phyloP scores from a whole-genome alignment of 2,888 invertebrate genomes.

The Sinopyrophorus schimmeli region DNA sequence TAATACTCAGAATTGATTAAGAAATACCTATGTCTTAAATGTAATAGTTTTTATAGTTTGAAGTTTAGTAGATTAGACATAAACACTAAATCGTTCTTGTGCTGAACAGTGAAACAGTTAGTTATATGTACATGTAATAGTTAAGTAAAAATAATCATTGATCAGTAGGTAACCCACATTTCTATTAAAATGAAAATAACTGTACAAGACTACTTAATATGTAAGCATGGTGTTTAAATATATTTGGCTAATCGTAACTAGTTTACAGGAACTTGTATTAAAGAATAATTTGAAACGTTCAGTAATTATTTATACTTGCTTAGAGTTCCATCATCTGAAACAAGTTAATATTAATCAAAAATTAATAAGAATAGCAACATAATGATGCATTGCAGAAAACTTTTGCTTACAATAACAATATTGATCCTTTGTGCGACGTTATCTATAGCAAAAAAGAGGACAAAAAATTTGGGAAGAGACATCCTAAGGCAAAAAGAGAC shows the following conservation, averaged over 20 bases:
- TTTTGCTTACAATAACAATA: conserved; percentile 6
- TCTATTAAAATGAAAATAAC: conserved; percentile 13
- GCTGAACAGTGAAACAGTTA: conserved; percentile 8
- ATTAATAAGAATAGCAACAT: not conserved
- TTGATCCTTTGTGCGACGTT: not conserved
- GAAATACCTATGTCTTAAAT: too few relatives aligned
- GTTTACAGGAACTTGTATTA: conserved; percentile 12
- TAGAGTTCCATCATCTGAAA: not conserved
- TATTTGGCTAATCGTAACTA: conserved; percentile 17
- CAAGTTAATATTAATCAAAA: not conserved
- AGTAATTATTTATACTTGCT: conserved; percentile 2
- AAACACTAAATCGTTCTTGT: too few relatives aligned
- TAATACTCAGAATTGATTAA: too few relatives aligned
- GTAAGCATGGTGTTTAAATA: conserved; percentile 9
- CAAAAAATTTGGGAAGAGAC: conserved; percentile 15
- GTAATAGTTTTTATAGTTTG: too few relatives aligned
- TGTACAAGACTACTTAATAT: conserved; percentile 22
- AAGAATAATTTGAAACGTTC: conserved; percentile 10
- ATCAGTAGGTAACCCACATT: conserved; percentile 21
- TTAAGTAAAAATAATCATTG: conserved; percentile 2
- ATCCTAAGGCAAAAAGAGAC: conserved; percentile 40
- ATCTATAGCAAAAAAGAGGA: conserved; percentile 11
- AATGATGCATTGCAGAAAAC: conserved; percentile 5
- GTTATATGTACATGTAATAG: not conserved
- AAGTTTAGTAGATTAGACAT: too few relatives aligned